phyloP scores from a whole-genome alignment of 1,140 invertebrate genomes.

The Sarcophaga bullata region DNA sequence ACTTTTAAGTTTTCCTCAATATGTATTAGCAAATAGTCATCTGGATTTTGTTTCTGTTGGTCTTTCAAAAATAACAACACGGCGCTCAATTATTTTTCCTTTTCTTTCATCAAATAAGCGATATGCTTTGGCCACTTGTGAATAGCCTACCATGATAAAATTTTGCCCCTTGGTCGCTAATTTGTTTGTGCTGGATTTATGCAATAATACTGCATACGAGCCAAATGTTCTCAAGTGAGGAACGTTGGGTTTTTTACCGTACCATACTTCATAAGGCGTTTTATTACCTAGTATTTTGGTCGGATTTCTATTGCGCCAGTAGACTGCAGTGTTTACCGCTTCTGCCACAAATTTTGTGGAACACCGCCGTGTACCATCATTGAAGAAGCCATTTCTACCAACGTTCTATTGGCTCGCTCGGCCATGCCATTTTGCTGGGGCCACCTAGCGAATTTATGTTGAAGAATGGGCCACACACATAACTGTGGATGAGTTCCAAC shows the following conservation, averaged over 20 bases:
- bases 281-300: not conserved
- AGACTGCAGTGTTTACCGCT: not conserved
- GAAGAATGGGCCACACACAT: slow-evolving; percentile 64
- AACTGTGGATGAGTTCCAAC: slow-evolving; percentile 63
- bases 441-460: slow-evolving; percentile 55
- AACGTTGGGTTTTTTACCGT: not conserved
- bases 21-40: not conserved
- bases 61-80: too few relatives aligned
- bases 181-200: not conserved
- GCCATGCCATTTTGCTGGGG: slow-evolving; percentile 1
- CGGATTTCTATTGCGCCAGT: not conserved
- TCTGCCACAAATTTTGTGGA: not conserved
- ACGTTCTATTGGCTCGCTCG: not conserved
- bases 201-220: not conserved
- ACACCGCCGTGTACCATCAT: not conserved
- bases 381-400: slow-evolving; percentile 6
- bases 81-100: not conserved
- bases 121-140: not conserved
- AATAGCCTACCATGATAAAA: slow-evolving; percentile 5
- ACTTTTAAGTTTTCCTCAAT: not conserved
- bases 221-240: not conserved
- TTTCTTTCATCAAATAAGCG: not conserved
- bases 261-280: not conserved
- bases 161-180: not conserved
- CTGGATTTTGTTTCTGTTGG: too few relatives aligned